phyloP scores from a whole-genome alignment of 2,113 vertebrate species.

The Theristicus caerulescens region DNA sequence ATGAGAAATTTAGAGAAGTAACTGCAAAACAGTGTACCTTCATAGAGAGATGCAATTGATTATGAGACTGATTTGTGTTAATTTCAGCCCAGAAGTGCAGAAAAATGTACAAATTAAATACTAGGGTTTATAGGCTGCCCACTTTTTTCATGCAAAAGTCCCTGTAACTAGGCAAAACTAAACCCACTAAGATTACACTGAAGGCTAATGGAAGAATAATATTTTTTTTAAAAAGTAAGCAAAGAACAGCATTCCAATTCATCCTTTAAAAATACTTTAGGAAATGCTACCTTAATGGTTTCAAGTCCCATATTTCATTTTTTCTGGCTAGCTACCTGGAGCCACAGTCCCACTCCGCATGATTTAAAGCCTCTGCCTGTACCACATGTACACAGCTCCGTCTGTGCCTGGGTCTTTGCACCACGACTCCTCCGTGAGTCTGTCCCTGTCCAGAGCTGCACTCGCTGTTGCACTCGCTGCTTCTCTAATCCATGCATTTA shows the following conservation, averaged over 20 bases:
- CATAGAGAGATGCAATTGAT: not conserved
- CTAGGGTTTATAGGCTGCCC: not conserved
- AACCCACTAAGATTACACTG: not conserved
- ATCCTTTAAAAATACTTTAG: not conserved
- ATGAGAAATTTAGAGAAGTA: not conserved
- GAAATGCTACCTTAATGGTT: not conserved
- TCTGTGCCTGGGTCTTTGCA: not conserved
- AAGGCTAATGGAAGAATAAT: not conserved
- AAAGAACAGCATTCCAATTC: not conserved
- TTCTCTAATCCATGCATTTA: not conserved
- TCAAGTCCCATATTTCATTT: not conserved
- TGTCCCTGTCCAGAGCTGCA: not conserved
- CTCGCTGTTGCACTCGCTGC: fast-evolving
- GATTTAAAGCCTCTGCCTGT: not conserved
- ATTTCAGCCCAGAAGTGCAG: not conserved
- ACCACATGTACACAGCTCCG: fast-evolving
- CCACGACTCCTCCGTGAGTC: fast-evolving
- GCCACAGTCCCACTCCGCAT: not conserved
- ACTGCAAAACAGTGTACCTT: not conserved
- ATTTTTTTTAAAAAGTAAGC: not conserved
- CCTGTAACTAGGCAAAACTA: not conserved
- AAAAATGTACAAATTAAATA: not conserved
- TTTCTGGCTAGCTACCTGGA: not conserved
- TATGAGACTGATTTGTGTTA: not conserved
- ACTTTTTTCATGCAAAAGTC: not conserved